A percentile compares a stretch with the other conserved stretches of the same genome.
Evolutionary conservation across 2,113 vertebrate species (phyloP).

Genomic region (Eublepharis macularius): DNA sequence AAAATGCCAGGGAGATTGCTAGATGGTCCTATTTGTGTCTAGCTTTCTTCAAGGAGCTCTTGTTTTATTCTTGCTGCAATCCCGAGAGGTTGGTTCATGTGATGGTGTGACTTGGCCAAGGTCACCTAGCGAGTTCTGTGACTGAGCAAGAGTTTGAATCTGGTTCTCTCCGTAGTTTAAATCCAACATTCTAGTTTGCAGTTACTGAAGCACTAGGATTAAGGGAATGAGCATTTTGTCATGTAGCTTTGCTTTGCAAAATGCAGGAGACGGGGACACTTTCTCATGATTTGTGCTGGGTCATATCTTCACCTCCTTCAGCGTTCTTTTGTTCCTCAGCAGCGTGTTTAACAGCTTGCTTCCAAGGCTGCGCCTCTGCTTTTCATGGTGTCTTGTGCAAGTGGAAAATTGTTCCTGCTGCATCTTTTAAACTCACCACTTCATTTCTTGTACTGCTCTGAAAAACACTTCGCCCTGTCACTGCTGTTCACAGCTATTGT

Average conservation of each 20-base stretch:
- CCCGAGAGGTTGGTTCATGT: neutral
- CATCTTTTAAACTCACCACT: too few relatives aligned
- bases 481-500: slow-evolving; percentile 2
- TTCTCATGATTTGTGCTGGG: too few relatives aligned
- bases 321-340: too few relatives aligned
- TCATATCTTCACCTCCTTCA: too few relatives aligned
- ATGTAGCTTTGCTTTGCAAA: too few relatives aligned
- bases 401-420: neutral
- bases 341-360: too few relatives aligned
- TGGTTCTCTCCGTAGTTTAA: neutral
- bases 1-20: neutral
- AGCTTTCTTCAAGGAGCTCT: neutral
- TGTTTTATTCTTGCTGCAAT: neutral
- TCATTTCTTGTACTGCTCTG: neutral
- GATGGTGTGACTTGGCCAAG: neutral
- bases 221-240: neutral
- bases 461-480: too few relatives aligned
- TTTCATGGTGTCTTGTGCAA: neutral
- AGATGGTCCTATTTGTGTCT: neutral
- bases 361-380: neutral
- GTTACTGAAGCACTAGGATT: too few relatives aligned
- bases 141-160: neutral
- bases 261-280: too few relatives aligned
- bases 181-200: neutral
- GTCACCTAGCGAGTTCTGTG: neutral